Base-by-base conservation (phyloP, 2,797 vertebrate species). In the Tinamus major region DNA sequence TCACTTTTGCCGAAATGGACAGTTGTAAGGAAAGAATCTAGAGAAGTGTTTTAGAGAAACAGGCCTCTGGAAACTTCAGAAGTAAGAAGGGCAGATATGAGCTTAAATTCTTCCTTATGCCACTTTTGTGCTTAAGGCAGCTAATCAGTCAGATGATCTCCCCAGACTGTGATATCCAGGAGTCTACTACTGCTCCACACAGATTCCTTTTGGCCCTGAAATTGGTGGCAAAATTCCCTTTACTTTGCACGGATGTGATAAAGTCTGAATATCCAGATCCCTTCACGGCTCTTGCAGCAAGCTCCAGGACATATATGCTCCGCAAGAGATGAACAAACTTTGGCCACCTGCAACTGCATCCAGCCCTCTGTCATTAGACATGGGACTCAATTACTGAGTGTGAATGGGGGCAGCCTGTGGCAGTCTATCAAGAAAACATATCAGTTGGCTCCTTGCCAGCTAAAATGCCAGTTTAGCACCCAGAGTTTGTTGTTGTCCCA, bases 21-120 rank as follows among this genome's bases (percentile, higher is more conserved):
- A 56, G 64, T 3, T 35, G 12, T 82, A 67, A 89, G 48, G 44
- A 79, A 94, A 79, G 46, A 91, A 85, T 6, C 39, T 29, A 26
- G 29, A 59, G 53, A 91, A 89, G 46, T 6, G 14, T 19, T 48
- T 84, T 64, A 71, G 35, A 44, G 26, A 84, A 75, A 68, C 29
- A 86, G 27, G 9, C 10, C 29, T 90, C 80, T 51, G 1, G 7
- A 87, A 92, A 53, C 33, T 53, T 81, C 11, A 41, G 35, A 63
- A 31, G 69, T 18, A 81, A 78, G 42, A 8, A 65, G 27, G 11
- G 51, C 26, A 76, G 31, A 24, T 18, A 17, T 59, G 49, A 92
- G 29, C 55, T 80, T 46, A 46, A 44, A 46, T 41, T 81, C 6
- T 58, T 26, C 23, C 37, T 74, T 61, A 68, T 26, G 49, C 49